phyloP scores from a whole-genome alignment of 2,797 vertebrate species.

The Peromyscus aztecus region DNA sequence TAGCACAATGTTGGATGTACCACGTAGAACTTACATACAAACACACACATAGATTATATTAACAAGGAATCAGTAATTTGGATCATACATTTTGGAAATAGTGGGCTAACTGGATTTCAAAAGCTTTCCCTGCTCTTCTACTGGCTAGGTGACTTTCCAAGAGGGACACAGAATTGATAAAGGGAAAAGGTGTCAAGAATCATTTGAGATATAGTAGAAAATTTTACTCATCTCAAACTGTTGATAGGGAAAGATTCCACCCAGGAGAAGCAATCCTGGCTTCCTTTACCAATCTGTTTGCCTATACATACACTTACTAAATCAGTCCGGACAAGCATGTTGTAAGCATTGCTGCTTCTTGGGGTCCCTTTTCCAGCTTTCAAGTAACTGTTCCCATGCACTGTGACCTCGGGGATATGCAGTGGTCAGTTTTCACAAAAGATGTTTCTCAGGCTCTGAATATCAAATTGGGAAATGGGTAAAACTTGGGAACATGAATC shows the following conservation, averaged over 20 bases:
- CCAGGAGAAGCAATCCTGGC: neutral
- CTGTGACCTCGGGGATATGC: slow-evolving; percentile 31
- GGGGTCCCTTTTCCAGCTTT: neutral
- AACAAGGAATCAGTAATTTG: neutral
- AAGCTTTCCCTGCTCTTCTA: neutral
- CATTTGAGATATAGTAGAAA: neutral
- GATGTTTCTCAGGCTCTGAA: neutral
- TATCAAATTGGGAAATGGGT: neutral
- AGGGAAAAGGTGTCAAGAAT: neutral
- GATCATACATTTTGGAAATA: neutral
- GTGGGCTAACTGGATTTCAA: neutral
- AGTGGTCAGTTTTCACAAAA: slow-evolving; percentile 57
- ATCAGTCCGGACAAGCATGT: neutral
- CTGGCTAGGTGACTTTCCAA: neutral
- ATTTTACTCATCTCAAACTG: neutral
- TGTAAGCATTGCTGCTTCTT: neutral
- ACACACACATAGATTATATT: neutral
- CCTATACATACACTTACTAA: neutral
- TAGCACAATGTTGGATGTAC: neutral
- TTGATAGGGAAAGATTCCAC: neutral
- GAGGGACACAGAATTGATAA: neutral
- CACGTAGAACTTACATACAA: neutral
- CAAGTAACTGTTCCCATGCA: neutral
- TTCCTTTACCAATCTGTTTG: neutral
- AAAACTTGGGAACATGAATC: slow-evolving; percentile 4